Evolutionary conservation across 2,113 vertebrate genomes (phyloP).

Genomic region (Pelodiscus sinensis): DNA sequence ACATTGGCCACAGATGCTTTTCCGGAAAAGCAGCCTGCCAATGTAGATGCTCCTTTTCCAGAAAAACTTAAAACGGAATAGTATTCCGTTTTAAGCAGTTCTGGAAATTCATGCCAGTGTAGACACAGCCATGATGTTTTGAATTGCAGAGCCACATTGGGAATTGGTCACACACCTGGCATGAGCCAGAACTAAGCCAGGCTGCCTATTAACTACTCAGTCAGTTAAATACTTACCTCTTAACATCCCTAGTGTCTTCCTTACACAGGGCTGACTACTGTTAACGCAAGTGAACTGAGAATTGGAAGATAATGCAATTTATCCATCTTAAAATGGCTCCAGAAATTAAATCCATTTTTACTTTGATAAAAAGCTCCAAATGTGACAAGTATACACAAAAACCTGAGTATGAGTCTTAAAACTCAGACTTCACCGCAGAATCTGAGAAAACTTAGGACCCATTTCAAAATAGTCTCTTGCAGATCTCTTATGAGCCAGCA

Average conservation of each 20-base stretch:
- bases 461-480: background rate
- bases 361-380: background rate
- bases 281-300: background rate
- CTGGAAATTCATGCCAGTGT: too few species aligned
- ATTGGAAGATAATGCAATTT: background rate
- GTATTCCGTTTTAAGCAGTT: too few species aligned
- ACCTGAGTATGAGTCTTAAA: background rate
- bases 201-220: too few species aligned
- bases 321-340: background rate
- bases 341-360: background rate
- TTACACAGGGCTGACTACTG: background rate
- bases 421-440: background rate
- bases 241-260: background rate
- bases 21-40: too few species aligned
- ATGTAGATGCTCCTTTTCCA: too few species aligned
- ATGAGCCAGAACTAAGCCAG: too few species aligned
- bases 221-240: too few species aligned
- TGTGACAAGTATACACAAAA: background rate
- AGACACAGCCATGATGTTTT: too few species aligned
- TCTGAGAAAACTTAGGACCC: constrained; percentile 6
- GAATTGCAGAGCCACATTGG: too few species aligned
- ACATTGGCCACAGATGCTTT: too few species aligned
- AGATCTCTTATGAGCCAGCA: constrained; percentile 1
- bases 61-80: too few species aligned
- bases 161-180: too few species aligned